Evolutionary conservation across 2,888 invertebrate genomes (phyloP).

Genomic region (Diloba caeruleocephala): DNA sequence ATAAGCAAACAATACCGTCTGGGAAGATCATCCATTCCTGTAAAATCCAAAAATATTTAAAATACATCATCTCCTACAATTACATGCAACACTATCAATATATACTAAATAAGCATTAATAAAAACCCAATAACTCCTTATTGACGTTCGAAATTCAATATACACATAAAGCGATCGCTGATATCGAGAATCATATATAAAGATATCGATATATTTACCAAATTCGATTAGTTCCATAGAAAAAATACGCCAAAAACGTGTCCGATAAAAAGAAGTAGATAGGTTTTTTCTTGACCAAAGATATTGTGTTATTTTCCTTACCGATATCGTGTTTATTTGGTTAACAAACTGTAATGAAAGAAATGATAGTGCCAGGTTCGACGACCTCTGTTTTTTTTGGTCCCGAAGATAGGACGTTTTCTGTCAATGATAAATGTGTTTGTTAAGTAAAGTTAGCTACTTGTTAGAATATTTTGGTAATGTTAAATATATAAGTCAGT

Average conservation of each 20-base stretch:
- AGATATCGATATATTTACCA: slow-evolving; percentile 70
- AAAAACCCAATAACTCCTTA: slow-evolving; percentile 55
- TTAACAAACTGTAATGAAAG: slow-evolving; percentile 81
- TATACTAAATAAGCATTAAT: slow-evolving; percentile 40
- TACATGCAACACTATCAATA: slow-evolving; percentile 26
- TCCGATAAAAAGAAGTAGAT: slow-evolving; percentile 74
- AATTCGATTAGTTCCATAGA: slow-evolving; percentile 81
- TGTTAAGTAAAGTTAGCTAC: slow-evolving; percentile 44
- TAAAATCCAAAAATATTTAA: no score
- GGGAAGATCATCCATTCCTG: no score
- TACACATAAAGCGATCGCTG: slow-evolving; percentile 69
- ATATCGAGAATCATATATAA: slow-evolving; percentile 72
- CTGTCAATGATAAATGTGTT: slow-evolving; percentile 48
- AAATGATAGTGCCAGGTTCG: slow-evolving; percentile 76
- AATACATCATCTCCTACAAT: slow-evolving; percentile 1
- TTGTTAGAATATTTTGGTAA: slow-evolving; percentile 31
- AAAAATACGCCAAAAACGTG: slow-evolving; percentile 79
- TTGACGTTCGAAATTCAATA: slow-evolving; percentile 71
- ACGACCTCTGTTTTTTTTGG: slow-evolving; percentile 64
- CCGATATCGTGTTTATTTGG: slow-evolving; percentile 81
- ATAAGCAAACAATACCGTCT: no score
- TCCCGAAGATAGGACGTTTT: slow-evolving; percentile 38
- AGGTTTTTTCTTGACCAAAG: slow-evolving; percentile 69
- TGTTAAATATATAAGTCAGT: no score
- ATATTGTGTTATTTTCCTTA: slow-evolving; percentile 81